Percentiles rank a stretch among this genome's conserved stretches.
Evolutionary conservation across 2,888 invertebrate species (phyloP).

Genomic region (Prionchulus punctatus): DNA sequence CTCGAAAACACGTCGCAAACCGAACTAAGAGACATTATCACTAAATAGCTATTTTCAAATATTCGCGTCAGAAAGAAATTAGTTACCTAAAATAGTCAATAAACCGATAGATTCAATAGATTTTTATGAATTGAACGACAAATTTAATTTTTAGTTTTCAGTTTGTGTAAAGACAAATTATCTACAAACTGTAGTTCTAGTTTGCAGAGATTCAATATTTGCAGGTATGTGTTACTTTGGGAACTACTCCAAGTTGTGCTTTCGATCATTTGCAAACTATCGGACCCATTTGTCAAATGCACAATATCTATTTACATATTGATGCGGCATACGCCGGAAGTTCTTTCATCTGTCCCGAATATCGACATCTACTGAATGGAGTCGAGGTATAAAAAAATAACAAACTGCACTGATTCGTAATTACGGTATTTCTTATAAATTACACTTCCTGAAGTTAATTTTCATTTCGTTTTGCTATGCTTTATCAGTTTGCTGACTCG

Average conservation of each 20-base stretch:
- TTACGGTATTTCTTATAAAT: not conserved
- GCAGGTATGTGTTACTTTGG: slow-evolving; percentile 81
- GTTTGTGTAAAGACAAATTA: too few species aligned
- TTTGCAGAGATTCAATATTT: too few species aligned
- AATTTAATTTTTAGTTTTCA: not conserved
- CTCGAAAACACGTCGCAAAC: not conserved
- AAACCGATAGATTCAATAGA: too few species aligned
- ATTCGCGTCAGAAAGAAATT: too few species aligned
- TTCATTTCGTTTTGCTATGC: slow-evolving; percentile 26
- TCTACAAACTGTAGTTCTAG: too few species aligned
- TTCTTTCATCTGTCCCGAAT: slow-evolving; percentile 88
- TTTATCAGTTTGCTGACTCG: slow-evolving; percentile 56
- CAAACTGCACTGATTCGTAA: not conserved
- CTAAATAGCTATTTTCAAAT: too few species aligned
- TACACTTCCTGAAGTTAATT: slow-evolving; percentile 33
- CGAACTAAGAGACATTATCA: not conserved
- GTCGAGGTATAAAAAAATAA: slow-evolving; percentile 48
- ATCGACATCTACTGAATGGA: slow-evolving; percentile 69
- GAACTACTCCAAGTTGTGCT: slow-evolving; percentile 89
- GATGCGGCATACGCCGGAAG: slow-evolving; percentile 95
- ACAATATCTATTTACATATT: slow-evolving; percentile 82
- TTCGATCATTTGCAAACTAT: slow-evolving; percentile 68
- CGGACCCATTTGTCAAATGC: slow-evolving; percentile 50
- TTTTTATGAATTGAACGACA: not conserved
- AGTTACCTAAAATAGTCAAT: too few species aligned